Evolutionary conservation across 2,113 vertebrate genomes (phyloP), one percentile per base, ranked within the genome.

Genomic region (Camelus bactrianus): DNA sequence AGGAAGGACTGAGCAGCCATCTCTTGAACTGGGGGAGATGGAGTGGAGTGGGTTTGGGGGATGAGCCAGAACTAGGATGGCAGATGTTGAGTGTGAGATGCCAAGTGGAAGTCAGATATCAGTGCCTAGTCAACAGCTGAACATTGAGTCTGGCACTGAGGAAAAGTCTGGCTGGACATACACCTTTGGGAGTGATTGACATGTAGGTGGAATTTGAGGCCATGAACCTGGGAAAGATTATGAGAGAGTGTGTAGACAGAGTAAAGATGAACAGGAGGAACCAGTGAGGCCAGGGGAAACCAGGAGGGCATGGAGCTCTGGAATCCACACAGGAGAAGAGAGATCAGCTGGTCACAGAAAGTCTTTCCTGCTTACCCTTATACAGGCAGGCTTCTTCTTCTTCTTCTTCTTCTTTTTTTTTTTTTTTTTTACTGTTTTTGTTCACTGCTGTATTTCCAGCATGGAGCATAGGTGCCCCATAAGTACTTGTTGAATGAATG

Each of bases 401-500:
- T 35, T 35, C 35, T 35, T 35, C 35, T 35, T 35, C 35, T 35
- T 35, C 35, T 85, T 85, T 30, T 38, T 32, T 48, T 52, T 80
- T 52, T 24, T 28, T 50, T 46, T 80, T 65, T 42, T 16, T 56
- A 17, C 64, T 67, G 30, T 32, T 88, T 76, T 77, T 91, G 56
- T 52, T 88, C 15, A 87, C 38, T 64, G 28, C 56, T 75, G 13
- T 86, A 56, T 88, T 76, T 91, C 52, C 46, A 95, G 32, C 16
- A 83, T 77, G n/a, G 64, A 42, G 3, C 20, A 6, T n/a, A 54
- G 46, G 32, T 75, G 35, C 56, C 89, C 56, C 89, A 60, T 67
- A 89, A 95, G 87, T 38, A 83, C 24, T 72, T 92, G 42, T 46
- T 87, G 42, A 93, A 46, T 67, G 72, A 73, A 64, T 48, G 9